Evolutionary conservation across 2,888 invertebrate species (phyloP), one percentile per base, ranked within the genome.

Genomic region (Stenodera caucasica): DNA sequence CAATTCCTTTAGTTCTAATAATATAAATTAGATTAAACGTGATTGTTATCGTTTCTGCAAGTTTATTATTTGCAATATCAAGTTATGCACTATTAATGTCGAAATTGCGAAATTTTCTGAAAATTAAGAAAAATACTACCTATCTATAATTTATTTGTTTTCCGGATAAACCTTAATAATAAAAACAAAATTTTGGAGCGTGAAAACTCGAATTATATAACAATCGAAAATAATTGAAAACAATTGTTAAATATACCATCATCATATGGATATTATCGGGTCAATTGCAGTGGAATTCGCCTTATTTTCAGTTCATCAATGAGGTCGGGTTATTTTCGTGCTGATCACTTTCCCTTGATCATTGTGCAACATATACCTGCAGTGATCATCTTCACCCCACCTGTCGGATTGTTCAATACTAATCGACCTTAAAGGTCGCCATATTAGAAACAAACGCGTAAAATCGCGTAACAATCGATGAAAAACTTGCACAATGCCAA

Each of bases 391-490:
- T 26, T 45, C 45, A 15, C 21, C 59, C 37, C 51, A 60, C 55
- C 60, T 15, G 30, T 30, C 3, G 18, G 2, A 2, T 52, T 21
- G 2, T 53, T 53, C 23, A 5, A 9, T 5, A 12, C 18, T 21
- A 37, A 6, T 35, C 53, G 57, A 60, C 60, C 60, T 60, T 30
- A 60, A 57, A 60, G 60, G 60, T 57, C 53, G 51, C 29, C 21
- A 33, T 23, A 53, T 7, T 56, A 40, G 45, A 45, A 45, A 45
- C 8, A 7, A 30, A 23, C 56, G 53, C 60, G 51, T 54, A 56
- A 60, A 29, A 18, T 33, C 49, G 21, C 18, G 45, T 55, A 60
- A 56, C 49, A 18, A 2, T 15, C 5, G n/a, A 2, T 18, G 4
- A 7, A 14, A 35, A 35, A 40, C 15, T 40, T 45, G 12, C 45